These are phyloP conservation scores for Galerucella pusilla DNA, from an alignment of 2,888 invertebrate species.

Conservation along the genomic window DNA sequence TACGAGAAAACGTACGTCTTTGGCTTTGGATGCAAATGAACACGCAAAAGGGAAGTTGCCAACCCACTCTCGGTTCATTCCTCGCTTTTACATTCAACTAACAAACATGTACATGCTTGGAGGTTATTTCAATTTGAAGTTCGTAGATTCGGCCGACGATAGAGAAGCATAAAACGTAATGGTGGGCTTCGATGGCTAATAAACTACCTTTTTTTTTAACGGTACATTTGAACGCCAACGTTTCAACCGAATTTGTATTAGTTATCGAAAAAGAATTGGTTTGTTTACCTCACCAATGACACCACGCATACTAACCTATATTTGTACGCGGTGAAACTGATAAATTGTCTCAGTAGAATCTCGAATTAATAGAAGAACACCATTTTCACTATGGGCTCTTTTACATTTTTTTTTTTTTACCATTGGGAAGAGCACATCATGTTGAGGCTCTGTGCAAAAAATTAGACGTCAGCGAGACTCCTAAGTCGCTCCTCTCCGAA, in stretches of 20 bases:
- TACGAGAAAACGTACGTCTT: constrained; percentile 9
- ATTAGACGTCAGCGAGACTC: no score
- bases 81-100: constrained; percentile 22
- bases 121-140: constrained; percentile 35
- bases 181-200: constrained; percentile 22
- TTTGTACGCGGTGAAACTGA: neutral
- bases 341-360: neutral
- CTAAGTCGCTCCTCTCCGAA: no score
- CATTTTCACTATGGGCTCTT: no score
- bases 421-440: no score
- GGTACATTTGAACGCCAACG: constrained; percentile 25
- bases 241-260: constrained; percentile 5
- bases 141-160: constrained; percentile 33
- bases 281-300: constrained; percentile 14
- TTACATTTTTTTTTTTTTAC: no score
- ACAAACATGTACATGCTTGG: constrained; percentile 31
- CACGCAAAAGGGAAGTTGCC: constrained; percentile 58
- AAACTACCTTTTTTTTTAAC: constrained; percentile 23
- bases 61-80: constrained; percentile 50
- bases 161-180: constrained; percentile 29
- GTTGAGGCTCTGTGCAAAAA: no score
- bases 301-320: constrained; percentile 12
- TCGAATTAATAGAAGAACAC: no score
- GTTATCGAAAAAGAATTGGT: constrained; percentile 4
- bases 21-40: constrained; percentile 54